Evolutionary conservation across 1,140 invertebrate species (phyloP), one percentile per base, ranked within the genome.

Genomic region (Apis florea): DNA sequence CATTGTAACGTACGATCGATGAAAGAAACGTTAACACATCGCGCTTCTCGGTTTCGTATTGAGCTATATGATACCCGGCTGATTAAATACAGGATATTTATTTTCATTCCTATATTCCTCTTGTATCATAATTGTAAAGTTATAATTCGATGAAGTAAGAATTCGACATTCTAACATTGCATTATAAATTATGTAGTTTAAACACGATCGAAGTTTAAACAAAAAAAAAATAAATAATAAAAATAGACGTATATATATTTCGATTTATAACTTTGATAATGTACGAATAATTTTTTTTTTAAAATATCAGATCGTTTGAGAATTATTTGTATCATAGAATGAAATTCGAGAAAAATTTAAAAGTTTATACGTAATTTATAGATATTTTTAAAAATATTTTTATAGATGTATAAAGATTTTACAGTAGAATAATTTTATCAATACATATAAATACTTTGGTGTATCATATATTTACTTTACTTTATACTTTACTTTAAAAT

Each of bases 1-100:
- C 63, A 75, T 81, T 75, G 79, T 75, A 75, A 75, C 79, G 13
- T 9, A 47, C 79, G 79, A 81, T 81, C 79, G 79, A 81, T 81
- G 63, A 51, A n/a, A 53, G 53, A 24, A 81, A 81, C 79, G 79
- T 81, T 81, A 66, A 66, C 51, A 26, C 47, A 31, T 63, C 47
- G 59, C 26, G 2, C 21, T n/a, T 15, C 15, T 63, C 12, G 51
- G 1, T 56, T 17, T 72, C 70, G 31, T 58, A 17, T 69, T 24
- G 24, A 53, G 31, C 49, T 47, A 79, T 49, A 71, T 31, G 77
- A 64, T 71, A 54, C 26, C 19, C 2, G 11, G 9, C 63, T n/a
- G 72, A 75, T 75, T 75, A 81, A 75, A 81, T 47, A 9, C 6
- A 6, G 10, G 11, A 49, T 63, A 75, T 59, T 81, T 58, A 68